Percentiles rank a stretch among this genome's conserved stretches.
These are phyloP conservation scores for Marmota monax DNA, from an alignment of 2,113 vertebrate genomes.

Conservation along the genomic window DNA sequence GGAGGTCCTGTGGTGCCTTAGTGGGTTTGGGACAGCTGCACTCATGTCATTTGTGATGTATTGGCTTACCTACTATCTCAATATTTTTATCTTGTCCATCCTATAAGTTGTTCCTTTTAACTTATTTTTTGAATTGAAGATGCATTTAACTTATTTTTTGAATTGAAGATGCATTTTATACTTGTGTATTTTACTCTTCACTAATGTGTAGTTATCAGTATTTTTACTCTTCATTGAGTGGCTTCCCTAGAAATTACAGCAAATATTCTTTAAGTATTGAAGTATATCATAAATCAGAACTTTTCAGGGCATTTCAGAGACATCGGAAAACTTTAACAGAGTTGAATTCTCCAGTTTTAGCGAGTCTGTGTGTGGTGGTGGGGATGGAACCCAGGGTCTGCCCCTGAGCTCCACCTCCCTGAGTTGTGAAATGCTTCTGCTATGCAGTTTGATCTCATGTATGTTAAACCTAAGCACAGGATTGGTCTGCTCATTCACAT, in stretches of 20 bases:
- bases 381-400: not conserved
- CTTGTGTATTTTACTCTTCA: not conserved
- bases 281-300: not conserved
- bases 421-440: too few species aligned
- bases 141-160: not conserved
- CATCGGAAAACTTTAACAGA: not conserved
- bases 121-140: not conserved
- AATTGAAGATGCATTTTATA: not conserved
- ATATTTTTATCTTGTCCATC: not conserved
- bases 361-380: not conserved
- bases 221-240: not conserved
- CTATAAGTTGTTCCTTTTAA: too few species aligned
- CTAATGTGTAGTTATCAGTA: not conserved
- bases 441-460: not conserved
- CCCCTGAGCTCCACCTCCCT: too few species aligned
- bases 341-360: not conserved
- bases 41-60: not conserved
- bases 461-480: not conserved
- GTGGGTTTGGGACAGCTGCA: accelerated
- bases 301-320: not conserved
- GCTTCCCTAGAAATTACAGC: not conserved
- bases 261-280: not conserved
- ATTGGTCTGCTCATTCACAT: not conserved
- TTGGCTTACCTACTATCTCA: not conserved
- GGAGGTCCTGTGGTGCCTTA: not conserved